These are phyloP conservation scores for Percopsis omiscomaycus DNA, from an alignment of 2,797 vertebrate species.

Conservation along the genomic window DNA sequence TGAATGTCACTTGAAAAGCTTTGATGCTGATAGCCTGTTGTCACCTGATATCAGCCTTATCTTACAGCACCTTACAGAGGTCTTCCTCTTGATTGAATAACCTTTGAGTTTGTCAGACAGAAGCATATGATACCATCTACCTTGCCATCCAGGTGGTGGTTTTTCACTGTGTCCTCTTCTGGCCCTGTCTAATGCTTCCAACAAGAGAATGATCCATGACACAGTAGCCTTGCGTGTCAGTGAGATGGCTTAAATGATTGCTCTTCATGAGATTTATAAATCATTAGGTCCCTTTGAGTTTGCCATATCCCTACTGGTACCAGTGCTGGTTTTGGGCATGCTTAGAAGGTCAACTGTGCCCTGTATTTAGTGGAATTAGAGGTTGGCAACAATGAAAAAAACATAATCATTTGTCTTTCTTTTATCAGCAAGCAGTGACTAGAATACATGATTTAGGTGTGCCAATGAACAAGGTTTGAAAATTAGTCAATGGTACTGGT, in stretches of 20 bases:
- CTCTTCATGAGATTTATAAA: too few relatives aligned
- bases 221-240: background rate
- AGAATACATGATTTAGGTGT: too few relatives aligned
- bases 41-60: background rate
- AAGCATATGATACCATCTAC: background rate
- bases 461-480: too few relatives aligned
- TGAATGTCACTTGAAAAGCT: too few relatives aligned
- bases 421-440: background rate
- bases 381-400: background rate
- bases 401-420: background rate
- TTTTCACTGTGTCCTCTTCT: constrained; percentile 11
- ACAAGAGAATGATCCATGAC: background rate
- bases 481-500: too few relatives aligned
- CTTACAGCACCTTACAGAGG: too few relatives aligned
- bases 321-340: background rate
- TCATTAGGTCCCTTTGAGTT: background rate
- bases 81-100: background rate
- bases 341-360: constrained; percentile 2
- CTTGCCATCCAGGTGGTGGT: constrained; percentile 6
- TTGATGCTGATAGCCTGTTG: background rate
- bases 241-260: background rate
- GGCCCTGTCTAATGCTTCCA: background rate
- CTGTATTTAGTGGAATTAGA: background rate
- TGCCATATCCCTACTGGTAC: too few relatives aligned
- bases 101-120: background rate